A percentile compares a stretch with the other conserved stretches of the same genome.
Conservation (phyloP, 2,888 invertebrate species). For the Caenorhabditis sp. region DNA sequence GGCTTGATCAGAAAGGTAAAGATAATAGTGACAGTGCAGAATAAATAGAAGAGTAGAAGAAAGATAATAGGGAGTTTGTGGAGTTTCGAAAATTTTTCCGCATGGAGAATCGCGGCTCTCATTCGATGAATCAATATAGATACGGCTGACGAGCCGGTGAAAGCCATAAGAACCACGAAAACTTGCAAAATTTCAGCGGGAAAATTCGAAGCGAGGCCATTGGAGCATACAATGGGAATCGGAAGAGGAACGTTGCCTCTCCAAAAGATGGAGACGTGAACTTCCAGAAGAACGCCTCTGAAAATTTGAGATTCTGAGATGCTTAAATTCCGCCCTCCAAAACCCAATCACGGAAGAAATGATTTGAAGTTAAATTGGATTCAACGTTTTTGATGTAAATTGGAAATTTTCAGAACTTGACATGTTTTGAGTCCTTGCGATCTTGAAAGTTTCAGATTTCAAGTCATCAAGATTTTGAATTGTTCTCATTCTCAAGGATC, state of each 20-base stretch:
- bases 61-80: background rate
- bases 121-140: slow-evolving; percentile 13
- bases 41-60: background rate
- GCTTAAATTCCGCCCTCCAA: too few species aligned
- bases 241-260: background rate
- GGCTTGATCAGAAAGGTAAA: background rate
- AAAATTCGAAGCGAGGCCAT: background rate
- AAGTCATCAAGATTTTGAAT: background rate
- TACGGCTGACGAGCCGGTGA: slow-evolving; percentile 9
- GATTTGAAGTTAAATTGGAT: too few species aligned
- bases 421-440: background rate
- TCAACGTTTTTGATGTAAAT: too few species aligned
- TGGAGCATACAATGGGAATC: background rate
- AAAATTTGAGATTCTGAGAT: background rate
- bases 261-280: slow-evolving; percentile 17
- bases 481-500: background rate
- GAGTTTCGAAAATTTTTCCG: background rate
- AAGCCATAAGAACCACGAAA: background rate
- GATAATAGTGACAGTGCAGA: background rate
- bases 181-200: background rate
- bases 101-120: slow-evolving; percentile 2
- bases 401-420: too few species aligned
- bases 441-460: background rate
- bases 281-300: slow-evolving; percentile 13
- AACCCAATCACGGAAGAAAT: too few species aligned